Base-by-base conservation (phyloP, 2,113 vertebrate species). In the Mugil cephalus region DNA sequence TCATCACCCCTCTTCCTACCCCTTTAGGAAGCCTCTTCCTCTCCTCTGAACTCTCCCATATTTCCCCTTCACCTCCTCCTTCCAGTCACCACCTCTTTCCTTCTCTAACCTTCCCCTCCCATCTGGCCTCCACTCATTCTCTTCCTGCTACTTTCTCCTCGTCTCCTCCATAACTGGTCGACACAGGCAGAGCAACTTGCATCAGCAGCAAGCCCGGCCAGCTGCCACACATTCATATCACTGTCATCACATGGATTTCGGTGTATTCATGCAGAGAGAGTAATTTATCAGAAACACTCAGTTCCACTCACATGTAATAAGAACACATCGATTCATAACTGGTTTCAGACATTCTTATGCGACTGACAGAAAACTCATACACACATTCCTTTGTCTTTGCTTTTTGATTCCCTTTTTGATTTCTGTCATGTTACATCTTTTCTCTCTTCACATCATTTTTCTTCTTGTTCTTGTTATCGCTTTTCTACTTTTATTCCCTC, bases 81-180 rank as follows among this genome's bases (percentile, higher is more conserved):
- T 68, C 30, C 52, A 43, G 54, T n/a, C 47, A 65, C 24, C 62
- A 39, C 58, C 59, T 50, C 61, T 21, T 55, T 62, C 48, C 35
- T 39, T 53, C 58, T 68, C 24, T 24, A 39, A 68, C 34, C 19
- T 34, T 43, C 55, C 13, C 64, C 40, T n/a, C 46, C 67, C 10
- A 43, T 51, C 56, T 61, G 61, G 61, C 42, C 34, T 18, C 17
- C 38, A 42, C 35, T 47, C 13, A 18, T 38, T n/a, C 53, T 40
- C 19, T 10, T 47, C 60, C 43, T 21, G 11, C 12, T n/a, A 30
- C 46, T 2, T 48, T 45, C 30, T 48, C 10, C 45, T 8, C n/a
- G n/a, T 18, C n/a, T 7, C 17, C 13, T n/a, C 43, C 15, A 45
- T n/a, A 45, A 7, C 24, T 30, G 24, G 24, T 3, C 24, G 24